These are phyloP conservation scores for Aphelenchoides bicaudatus DNA, from an alignment of 2,888 invertebrate genomes.

Conservation along the genomic window DNA sequence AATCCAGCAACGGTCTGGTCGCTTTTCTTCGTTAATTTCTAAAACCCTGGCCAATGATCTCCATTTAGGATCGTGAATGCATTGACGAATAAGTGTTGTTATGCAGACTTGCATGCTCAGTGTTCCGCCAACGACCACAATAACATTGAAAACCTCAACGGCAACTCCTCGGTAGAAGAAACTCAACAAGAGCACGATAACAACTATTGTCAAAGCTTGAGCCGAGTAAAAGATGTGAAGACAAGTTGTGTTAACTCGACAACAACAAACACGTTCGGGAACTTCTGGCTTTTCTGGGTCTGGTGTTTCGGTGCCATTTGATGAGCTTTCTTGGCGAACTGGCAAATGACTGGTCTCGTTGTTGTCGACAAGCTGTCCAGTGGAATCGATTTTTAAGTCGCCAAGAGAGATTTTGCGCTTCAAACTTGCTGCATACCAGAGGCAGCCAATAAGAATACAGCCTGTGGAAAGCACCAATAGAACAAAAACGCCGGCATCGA, in stretches of 20 bases:
- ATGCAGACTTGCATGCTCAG: conserved; percentile 33
- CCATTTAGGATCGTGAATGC: conserved; percentile 8
- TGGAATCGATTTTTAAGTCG: conserved; percentile 2
- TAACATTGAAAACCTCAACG: conserved; percentile 45
- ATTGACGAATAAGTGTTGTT: not conserved
- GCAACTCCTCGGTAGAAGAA: conserved; percentile 48
- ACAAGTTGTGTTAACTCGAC: conserved; percentile 21
- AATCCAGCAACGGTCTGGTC: not conserved
- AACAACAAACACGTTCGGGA: conserved; percentile 16
- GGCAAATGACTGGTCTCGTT: not conserved
- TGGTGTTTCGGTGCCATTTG: not conserved
- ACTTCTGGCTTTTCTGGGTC: conserved; percentile 6
- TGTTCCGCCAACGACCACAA: conserved; percentile 46
- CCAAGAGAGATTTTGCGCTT: not conserved
- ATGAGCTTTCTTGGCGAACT: not conserved
- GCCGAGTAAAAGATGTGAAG: conserved; percentile 36
- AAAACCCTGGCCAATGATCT: not conserved
- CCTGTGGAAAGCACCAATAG: conserved; percentile 52
- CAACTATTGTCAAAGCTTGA: conserved; percentile 41
- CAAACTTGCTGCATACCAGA: conserved; percentile 30
- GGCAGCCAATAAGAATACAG: conserved; percentile 49
- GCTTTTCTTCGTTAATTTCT: not conserved
- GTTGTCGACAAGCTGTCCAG: conserved; percentile 2
- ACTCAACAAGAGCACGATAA: conserved; percentile 49
- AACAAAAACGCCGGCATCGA: conserved; percentile 46